Conservation (phyloP, 23 tunicate genomes). For the Trididemnum miniatum region DNA sequence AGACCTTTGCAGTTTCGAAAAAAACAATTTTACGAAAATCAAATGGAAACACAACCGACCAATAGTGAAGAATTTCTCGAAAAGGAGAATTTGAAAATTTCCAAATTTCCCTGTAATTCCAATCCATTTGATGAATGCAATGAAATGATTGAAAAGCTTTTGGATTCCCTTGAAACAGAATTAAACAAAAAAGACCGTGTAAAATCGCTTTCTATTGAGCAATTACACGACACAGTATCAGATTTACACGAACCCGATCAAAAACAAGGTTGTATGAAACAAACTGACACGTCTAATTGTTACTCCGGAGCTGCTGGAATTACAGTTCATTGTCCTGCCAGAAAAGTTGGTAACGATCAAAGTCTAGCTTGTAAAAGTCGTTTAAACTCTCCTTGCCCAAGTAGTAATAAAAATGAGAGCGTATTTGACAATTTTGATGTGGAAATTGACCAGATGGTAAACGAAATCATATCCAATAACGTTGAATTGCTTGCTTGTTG, state of each 20-base stretch:
- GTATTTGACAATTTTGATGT: neutral
- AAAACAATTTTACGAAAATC: too few relatives aligned
- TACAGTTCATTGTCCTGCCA: neutral
- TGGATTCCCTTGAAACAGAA: conserved; percentile 9
- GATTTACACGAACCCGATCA: neutral
- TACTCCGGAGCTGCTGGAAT: neutral
- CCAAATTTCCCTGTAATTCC: neutral
- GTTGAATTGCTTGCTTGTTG: neutral
- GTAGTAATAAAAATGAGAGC: too few relatives aligned
- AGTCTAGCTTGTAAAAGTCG: neutral
- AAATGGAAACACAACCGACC: too few relatives aligned
- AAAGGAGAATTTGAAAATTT: too few relatives aligned
- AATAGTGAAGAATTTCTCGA: too few relatives aligned
- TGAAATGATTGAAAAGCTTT: neutral
- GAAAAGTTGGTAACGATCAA: conserved; percentile 7
- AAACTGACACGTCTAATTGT: neutral
- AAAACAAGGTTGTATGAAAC: neutral
- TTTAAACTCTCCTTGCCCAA: too few relatives aligned
- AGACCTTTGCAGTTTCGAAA: too few relatives aligned
- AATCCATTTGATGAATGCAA: conserved; percentile 9
- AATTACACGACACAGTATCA: neutral
- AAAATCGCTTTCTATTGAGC: neutral
- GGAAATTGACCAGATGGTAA: conserved; percentile 13
- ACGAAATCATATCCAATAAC: conserved; percentile 4
- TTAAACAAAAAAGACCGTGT: neutral